A percentile compares a stretch with the other conserved stretches of the same genome.
These are phyloP conservation scores for Geothlypis trichas DNA, from an alignment of 2,113 vertebrate genomes.

Conservation along the genomic window DNA sequence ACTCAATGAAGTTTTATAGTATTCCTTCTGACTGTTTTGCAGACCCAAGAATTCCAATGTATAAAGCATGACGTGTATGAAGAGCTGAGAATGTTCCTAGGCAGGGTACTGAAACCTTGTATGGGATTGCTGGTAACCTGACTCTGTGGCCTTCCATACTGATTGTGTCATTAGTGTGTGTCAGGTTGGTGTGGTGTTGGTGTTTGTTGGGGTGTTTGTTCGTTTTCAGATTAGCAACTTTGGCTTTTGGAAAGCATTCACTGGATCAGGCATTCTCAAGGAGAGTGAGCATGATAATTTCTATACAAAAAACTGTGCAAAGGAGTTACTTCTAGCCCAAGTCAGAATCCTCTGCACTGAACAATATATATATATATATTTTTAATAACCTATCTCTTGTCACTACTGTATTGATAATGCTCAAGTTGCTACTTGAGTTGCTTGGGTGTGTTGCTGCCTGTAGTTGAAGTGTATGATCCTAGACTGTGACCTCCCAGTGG, in stretches of 20 bases:
- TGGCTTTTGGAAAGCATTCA: neutral
- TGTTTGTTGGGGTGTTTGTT: neutral
- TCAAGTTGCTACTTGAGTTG: neutral
- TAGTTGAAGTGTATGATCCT: neutral
- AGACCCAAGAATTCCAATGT: neutral
- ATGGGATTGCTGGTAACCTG: neutral
- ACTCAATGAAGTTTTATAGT: neutral
- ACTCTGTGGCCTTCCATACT: neutral
- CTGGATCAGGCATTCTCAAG: neutral
- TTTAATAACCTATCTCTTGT: neutral
- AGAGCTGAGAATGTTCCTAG: neutral
- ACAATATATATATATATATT: too few relatives aligned
- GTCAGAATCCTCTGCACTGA: neutral
- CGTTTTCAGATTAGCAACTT: neutral
- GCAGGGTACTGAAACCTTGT: neutral
- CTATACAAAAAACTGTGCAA: neutral
- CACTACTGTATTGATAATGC: neutral
- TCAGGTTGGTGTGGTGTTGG: neutral
- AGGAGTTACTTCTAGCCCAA: neutral
- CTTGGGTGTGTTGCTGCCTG: neutral
- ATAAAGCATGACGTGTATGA: rapidly evolving
- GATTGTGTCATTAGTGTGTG: neutral
- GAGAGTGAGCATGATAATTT: neutral
- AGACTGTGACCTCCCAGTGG: neutral
- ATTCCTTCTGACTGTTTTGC: neutral